Conservation (phyloP, 1,140 invertebrate species). For the Bombus soroeensis region DNA sequence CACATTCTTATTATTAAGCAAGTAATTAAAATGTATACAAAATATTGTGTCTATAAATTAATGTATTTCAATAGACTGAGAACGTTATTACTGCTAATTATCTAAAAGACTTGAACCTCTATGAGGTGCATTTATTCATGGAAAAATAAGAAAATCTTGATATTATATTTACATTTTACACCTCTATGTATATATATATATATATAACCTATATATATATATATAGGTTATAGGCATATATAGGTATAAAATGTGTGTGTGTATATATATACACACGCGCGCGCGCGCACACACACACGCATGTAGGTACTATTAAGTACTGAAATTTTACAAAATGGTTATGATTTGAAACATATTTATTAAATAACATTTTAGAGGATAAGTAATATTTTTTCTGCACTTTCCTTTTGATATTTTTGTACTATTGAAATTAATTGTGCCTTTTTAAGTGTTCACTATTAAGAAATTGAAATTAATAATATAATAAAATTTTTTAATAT, state of each 20-base stretch:
- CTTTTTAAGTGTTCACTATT: conserved; percentile 73
- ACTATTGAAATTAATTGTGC: conserved; percentile 77
- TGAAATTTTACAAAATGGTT: conserved; percentile 58
- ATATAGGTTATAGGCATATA: no score
- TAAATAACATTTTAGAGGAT: conserved; percentile 67
- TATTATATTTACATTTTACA: conserved; percentile 56
- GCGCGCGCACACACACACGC: background rate
- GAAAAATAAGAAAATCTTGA: conserved; percentile 60
- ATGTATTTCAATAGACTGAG: conserved; percentile 61
- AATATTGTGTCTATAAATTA: conserved; percentile 36
- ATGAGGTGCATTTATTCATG: conserved; percentile 67
- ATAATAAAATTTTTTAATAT: conserved; percentile 50
- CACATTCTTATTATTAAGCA: background rate
- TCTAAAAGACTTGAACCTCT: conserved; percentile 65
- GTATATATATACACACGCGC: conserved; percentile 29
- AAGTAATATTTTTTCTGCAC: conserved; percentile 43
- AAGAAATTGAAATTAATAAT: conserved; percentile 49
- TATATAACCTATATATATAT: conserved; percentile 53
- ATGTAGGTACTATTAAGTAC: conserved; percentile 27
- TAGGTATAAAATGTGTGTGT: background rate
- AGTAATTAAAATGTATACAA: conserved; percentile 14
- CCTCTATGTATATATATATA: conserved; percentile 54
- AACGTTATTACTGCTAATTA: conserved; percentile 40
- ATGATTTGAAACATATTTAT: conserved; percentile 59
- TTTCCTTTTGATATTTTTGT: conserved; percentile 78